These are phyloP conservation scores for Candidula unifasciata DNA, from an alignment of 2,888 invertebrate genomes.

Conservation along the genomic window DNA sequence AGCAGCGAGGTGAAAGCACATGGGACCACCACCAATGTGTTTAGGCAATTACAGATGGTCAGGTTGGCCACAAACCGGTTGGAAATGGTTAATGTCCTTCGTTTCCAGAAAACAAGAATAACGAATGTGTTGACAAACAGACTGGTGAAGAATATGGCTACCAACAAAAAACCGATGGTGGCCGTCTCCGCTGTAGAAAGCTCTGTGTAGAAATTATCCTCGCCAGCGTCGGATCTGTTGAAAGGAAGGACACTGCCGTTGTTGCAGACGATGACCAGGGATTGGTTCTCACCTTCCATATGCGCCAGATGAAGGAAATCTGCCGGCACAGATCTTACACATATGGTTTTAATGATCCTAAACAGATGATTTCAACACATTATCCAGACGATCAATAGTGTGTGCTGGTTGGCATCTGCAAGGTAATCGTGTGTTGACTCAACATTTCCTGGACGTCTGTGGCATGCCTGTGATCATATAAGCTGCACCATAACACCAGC, in stretches of 20 bases:
- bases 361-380: neutral
- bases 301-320: neutral
- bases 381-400: neutral
- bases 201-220: no score
- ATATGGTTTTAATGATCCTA: neutral
- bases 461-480: no score
- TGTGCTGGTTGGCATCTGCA: neutral
- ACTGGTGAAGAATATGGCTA: conserved; percentile 78
- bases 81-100: conserved; percentile 87
- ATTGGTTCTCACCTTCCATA: neutral
- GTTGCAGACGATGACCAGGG: neutral
- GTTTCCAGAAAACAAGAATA: conserved; percentile 85
- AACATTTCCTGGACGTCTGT: no score
- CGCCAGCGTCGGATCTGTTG: neutral
- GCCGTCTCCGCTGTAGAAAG: conserved; percentile 56
- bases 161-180: conserved; percentile 59
- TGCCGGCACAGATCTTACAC: neutral
- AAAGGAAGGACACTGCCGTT: neutral
- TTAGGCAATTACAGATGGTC: conserved; percentile 79
- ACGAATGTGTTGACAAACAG: conserved; percentile 86
- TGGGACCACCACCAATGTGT: conserved; percentile 79
- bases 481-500: no score
- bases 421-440: no score
- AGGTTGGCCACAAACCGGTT: conserved; percentile 84
- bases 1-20: conserved; percentile 77